Evolutionary conservation across 1,140 invertebrate species (phyloP), one percentile per base, ranked within the genome.

Genomic region (Zaprionus camerounensis): DNA sequence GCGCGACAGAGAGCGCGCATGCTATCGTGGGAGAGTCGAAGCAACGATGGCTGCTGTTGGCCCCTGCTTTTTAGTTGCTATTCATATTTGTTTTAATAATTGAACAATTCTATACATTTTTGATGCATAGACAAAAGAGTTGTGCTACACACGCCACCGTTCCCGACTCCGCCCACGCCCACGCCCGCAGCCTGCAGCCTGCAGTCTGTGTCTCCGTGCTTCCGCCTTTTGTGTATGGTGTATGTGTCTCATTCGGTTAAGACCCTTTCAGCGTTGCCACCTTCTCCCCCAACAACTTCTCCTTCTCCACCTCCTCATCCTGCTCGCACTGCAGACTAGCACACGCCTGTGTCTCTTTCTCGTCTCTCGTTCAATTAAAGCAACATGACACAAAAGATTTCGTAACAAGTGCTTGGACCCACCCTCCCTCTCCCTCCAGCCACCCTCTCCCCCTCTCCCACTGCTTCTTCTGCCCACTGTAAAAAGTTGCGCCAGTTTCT

Each of bases 61-160:
- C 58, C 67, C 58, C 57, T 71, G 55, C 78, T 79, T 83, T 87
- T 87, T 87, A 87, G 85, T 88, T 88, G 85, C 85, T 90, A 88
- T 88, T 88, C 85, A 88, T 88, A 88, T 88, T 88, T 88, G 78
- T 80, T 85, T 88, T 77, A 88, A 88, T 88, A 90, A 88, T 90
- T 84, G 70, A 88, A 68, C 67, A 67, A 66, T 82, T 90, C 85
- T 72, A 88, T 88, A 77, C 81, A 88, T 88, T 58, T 88, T 88
- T 88, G 85, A 88, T 90, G 76, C 49, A 77, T 85, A 90, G 81
- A 90, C 81, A 84, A 90, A 88, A 88, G 85, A 88, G 85, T 88
- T 90, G 85, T 69, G 78, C 41, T 46, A 6, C 41, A 46, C 56
- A 36, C 46, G 20, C 46, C 46, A 5, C 20, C 20, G 2, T 9